Conservation (phyloP, 1,140 invertebrate genomes). For the Brachionus sp. region DNA sequence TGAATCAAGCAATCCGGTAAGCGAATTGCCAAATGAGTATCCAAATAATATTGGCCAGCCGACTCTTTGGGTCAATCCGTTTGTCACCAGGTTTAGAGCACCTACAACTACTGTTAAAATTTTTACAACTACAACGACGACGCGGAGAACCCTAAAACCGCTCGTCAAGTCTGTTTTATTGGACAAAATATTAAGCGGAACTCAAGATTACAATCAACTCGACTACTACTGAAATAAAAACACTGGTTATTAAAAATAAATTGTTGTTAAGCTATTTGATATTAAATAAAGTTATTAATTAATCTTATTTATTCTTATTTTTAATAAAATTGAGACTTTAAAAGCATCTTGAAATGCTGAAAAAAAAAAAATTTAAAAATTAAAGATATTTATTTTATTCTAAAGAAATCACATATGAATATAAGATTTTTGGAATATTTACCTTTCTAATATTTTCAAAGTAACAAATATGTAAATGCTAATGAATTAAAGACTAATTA, state of each 20-base stretch:
- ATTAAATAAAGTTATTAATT: neutral
- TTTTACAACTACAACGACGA: neutral
- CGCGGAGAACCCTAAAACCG: neutral
- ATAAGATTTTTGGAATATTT: no score
- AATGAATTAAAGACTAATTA: no score
- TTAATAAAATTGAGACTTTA: neutral
- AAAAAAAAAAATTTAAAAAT: neutral
- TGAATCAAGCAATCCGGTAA: neutral
- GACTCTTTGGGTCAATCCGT: constrained; percentile 38
- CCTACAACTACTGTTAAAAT: neutral
- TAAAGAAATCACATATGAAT: no score
- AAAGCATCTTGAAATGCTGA: neutral
- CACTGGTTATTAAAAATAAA: neutral
- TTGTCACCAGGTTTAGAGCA: constrained; percentile 30
- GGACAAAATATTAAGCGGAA: neutral
- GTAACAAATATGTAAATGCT: no score
- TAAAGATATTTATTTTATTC: neutral
- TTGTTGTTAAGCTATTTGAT: neutral
- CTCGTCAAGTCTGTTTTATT: neutral
- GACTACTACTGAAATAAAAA: neutral
- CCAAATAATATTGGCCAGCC: neutral
- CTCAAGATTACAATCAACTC: neutral
- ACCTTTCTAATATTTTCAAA: no score
- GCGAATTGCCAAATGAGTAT: neutral
- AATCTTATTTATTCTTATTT: no score